Conservation (phyloP, 37 sponge, comb jelly and placozoan genomes). For the Ianthella basta region DNA sequence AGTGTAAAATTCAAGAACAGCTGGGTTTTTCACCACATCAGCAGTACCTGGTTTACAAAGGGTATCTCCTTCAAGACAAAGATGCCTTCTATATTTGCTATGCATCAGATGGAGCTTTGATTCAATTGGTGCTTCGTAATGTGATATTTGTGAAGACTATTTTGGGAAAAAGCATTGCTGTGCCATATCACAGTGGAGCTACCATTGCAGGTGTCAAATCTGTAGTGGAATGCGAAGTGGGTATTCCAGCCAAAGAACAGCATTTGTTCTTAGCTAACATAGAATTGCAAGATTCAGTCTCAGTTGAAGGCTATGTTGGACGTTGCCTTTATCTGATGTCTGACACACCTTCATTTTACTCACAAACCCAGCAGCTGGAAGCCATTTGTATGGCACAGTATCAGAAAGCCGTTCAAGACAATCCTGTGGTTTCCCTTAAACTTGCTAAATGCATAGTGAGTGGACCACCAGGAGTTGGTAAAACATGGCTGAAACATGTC, state of each 20-base stretch:
- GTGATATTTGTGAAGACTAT: too few species aligned
- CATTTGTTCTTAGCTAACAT: slow-evolving; percentile 17
- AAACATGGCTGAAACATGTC: slow-evolving; percentile 15
- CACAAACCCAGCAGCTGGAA: too few species aligned
- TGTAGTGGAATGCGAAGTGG: not conserved
- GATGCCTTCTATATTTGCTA: too few species aligned
- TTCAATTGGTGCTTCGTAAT: not conserved
- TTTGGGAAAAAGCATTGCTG: too few species aligned
- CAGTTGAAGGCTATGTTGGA: not conserved
- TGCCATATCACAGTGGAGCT: not conserved
- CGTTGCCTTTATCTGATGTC: not conserved
- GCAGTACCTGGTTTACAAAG: too few species aligned
- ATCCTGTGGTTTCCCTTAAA: not conserved
- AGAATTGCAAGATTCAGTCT: not conserved
- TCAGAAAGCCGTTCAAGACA: not conserved
- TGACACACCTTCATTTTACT: not conserved
- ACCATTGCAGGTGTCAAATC: slow-evolving; percentile 16
- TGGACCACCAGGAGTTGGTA: slow-evolving; percentile 19
- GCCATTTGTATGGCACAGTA: not conserved
- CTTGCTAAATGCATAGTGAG: not conserved
- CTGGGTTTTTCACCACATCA: too few species aligned
- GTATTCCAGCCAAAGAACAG: slow-evolving; percentile 16
- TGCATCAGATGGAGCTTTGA: too few species aligned
- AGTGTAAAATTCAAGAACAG: too few species aligned
- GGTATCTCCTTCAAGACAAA: too few species aligned